These are phyloP conservation scores for Hylaeus anthracinus DNA, from an alignment of 1,140 invertebrate genomes.

Conservation along the genomic window DNA sequence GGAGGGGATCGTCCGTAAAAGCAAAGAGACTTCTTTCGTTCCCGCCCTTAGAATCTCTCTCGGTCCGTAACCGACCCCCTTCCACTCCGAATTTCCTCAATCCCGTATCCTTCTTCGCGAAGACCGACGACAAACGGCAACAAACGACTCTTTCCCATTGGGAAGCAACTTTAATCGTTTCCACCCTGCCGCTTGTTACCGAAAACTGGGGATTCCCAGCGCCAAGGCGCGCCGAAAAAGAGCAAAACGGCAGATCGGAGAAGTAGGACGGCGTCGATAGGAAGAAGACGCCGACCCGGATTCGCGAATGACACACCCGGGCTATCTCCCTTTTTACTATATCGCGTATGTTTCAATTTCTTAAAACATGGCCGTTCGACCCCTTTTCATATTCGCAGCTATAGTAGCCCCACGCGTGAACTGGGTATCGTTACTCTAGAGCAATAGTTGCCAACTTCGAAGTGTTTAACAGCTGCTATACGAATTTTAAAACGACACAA, in stretches of 20 bases:
- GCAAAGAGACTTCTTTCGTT: constrained; percentile 25
- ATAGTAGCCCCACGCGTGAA: too few relatives aligned
- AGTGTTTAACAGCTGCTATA: too few relatives aligned
- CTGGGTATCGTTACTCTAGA: too few relatives aligned
- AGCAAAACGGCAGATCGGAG: not conserved
- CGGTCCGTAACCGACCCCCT: not conserved
- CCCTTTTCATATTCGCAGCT: too few relatives aligned
- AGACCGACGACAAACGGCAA: constrained; percentile 32
- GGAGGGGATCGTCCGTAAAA: constrained; percentile 39
- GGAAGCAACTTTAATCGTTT: constrained; percentile 52
- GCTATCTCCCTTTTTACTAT: too few relatives aligned
- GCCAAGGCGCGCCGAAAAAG: not conserved
- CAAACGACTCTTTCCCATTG: constrained; percentile 35
- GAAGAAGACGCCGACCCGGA: too few relatives aligned
- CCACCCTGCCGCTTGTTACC: constrained; percentile 48
- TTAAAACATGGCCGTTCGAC: too few relatives aligned
- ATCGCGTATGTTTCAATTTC: too few relatives aligned
- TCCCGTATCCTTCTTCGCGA: not conserved
- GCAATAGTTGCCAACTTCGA: too few relatives aligned
- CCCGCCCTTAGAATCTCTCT: not conserved
- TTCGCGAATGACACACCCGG: too few relatives aligned
- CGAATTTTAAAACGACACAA: too few relatives aligned
- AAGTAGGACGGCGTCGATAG: not conserved
- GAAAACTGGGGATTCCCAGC: constrained; percentile 32
- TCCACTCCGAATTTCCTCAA: not conserved